These are phyloP conservation scores for Xenentodon cancila DNA, from an alignment of 2,797 vertebrate genomes.

Conservation along the genomic window DNA sequence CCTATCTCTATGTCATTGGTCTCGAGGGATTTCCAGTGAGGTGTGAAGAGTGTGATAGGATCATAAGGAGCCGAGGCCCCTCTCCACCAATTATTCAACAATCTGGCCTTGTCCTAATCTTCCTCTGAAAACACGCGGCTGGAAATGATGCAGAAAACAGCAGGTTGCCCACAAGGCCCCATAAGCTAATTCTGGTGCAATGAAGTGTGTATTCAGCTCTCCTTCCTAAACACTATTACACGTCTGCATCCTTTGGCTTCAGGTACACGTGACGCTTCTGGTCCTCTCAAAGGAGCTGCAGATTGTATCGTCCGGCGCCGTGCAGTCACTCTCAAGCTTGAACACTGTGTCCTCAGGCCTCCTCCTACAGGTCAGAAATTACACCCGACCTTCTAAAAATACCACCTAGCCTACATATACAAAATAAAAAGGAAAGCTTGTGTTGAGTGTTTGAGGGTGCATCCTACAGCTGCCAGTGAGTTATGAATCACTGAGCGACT, in stretches of 20 bases:
- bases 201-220: constrained; percentile 60
- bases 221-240: constrained; percentile 71
- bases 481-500: constrained; percentile 35
- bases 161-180: constrained; percentile 59
- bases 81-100: constrained; percentile 74
- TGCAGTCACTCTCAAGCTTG: constrained; percentile 12
- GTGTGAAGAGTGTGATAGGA: constrained; percentile 77
- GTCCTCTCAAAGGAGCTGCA: constrained; percentile 26
- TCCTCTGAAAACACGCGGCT: constrained; percentile 63
- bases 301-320: constrained; percentile 51
- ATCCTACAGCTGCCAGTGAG: constrained; percentile 6
- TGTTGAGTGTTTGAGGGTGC: constrained; percentile 9
- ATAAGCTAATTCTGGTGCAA: constrained; percentile 66
- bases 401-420: constrained; percentile 18
- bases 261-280: constrained; percentile 37
- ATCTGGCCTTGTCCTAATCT: constrained; percentile 70
- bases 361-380: constrained; percentile 45
- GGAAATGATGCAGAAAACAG: constrained; percentile 76
- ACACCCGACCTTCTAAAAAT: constrained; percentile 54
- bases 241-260: constrained; percentile 31
- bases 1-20: constrained; percentile 38
- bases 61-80: constrained; percentile 64
- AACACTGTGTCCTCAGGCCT: constrained; percentile 51
- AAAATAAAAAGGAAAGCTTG: constrained; percentile 36
- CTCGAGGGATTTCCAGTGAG: constrained; percentile 59